phyloP scores from a whole-genome alignment of 2,797 vertebrate species.

The Melanotaenia pygmaea region DNA sequence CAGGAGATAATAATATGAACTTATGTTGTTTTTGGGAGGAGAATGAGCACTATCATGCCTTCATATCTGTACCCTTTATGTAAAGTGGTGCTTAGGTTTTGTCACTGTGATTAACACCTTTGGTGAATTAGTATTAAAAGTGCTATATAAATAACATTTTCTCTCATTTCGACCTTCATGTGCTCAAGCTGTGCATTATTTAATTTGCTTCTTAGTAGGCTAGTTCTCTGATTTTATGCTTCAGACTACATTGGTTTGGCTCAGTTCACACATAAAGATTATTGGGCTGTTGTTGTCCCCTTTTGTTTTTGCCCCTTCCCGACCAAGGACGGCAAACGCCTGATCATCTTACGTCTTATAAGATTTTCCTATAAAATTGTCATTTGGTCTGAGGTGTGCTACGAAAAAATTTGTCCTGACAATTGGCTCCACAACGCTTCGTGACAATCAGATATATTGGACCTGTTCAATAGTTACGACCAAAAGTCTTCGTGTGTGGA shows the following conservation, averaged over 20 bases:
- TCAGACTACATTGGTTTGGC: neutral
- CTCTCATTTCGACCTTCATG: neutral
- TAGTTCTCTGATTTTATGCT: neutral
- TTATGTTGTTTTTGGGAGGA: conserved; percentile 63
- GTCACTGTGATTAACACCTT: conserved; percentile 29
- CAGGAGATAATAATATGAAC: conserved; percentile 65
- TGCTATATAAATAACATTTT: neutral
- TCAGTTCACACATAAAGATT: no score
- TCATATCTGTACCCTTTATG: conserved; percentile 39
- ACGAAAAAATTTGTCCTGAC: no score
- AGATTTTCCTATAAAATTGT: no score
- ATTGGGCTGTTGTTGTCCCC: no score
- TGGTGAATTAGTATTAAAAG: conserved; percentile 7
- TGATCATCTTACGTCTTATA: no score
- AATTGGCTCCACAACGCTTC: no score
- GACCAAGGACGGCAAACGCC: no score
- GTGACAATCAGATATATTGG: no score
- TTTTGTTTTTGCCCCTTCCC: no score
- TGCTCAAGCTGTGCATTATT: conserved; percentile 12
- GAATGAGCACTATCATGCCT: conserved; percentile 50
- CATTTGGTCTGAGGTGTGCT: no score
- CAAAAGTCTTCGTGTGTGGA: no score
- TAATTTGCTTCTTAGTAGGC: conserved; percentile 17
- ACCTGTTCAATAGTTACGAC: no score
- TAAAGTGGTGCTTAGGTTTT: conserved; percentile 31